Evolutionary conservation across 2,113 vertebrate species (phyloP).

Genomic region (Prietella phreatophila): DNA sequence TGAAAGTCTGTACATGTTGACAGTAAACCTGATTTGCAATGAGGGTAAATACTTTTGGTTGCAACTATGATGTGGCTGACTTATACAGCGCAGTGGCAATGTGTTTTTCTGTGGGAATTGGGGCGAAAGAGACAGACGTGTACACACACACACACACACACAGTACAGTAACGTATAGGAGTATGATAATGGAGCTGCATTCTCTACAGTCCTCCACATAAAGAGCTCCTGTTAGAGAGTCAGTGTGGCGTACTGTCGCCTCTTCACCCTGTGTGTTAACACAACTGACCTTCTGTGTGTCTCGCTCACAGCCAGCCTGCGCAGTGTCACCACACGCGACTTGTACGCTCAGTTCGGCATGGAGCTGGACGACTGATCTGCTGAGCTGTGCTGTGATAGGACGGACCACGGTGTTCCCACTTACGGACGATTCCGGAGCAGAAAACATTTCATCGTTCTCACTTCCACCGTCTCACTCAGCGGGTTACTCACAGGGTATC

Average conservation of each 20-base stretch:
- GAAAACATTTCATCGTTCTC: not conserved
- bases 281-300: constrained; percentile 65
- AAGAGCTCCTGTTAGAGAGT: constrained; percentile 33
- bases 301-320: constrained; percentile 75
- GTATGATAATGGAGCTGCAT: constrained; percentile 42
- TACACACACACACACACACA: constrained; percentile 1
- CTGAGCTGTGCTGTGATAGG: not conserved
- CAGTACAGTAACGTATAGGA: constrained; percentile 16
- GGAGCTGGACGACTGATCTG: constrained; percentile 81
- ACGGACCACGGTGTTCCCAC: not conserved
- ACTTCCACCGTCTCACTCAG: not conserved
- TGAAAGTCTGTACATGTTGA: no score
- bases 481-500: no score
- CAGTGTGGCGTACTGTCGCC: constrained; percentile 32
- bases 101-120: no score
- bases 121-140: not conserved
- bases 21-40: no score
- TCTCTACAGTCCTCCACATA: constrained; percentile 32
- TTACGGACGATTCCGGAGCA: not conserved
- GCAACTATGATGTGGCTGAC: no score
- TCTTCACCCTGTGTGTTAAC: constrained; percentile 52
- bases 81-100: no score
- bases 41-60: no score
- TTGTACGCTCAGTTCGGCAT: constrained; percentile 87
- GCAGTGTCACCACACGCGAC: constrained; percentile 87